These are phyloP conservation scores for Sigmodon hispidus DNA, from an alignment of 2,113 vertebrate species.

Conservation along the genomic window DNA sequence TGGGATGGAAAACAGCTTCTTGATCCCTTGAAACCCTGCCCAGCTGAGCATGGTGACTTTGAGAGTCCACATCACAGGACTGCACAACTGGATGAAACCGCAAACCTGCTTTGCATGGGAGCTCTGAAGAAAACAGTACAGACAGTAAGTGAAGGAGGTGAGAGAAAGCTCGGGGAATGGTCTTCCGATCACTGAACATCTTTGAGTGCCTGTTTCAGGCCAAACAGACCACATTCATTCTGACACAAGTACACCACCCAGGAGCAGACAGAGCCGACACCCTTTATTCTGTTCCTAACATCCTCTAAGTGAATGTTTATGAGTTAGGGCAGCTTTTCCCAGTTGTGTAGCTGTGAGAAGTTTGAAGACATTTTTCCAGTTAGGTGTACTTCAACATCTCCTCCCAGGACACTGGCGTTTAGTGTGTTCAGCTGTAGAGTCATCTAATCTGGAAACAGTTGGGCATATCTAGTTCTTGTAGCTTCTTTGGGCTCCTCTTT, in stretches of 20 bases:
- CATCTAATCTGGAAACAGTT: background rate
- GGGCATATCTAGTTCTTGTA: background rate
- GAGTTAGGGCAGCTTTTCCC: background rate
- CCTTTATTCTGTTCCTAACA: background rate
- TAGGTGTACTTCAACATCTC: background rate
- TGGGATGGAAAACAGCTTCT: conserved; percentile 83
- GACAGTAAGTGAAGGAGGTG: background rate
- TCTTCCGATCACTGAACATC: background rate
- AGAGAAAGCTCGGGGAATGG: background rate
- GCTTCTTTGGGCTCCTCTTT: background rate
- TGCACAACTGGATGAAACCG: conserved; percentile 33
- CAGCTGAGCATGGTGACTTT: conserved; percentile 78
- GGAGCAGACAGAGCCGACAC: background rate
- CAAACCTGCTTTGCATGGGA: background rate
- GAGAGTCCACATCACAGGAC: conserved; percentile 65
- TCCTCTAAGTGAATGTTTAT: background rate
- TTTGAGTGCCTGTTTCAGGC: conserved; percentile 24
- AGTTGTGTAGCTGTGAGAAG: background rate
- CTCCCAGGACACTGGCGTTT: background rate
- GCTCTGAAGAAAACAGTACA: conserved; percentile 4
- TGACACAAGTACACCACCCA: background rate
- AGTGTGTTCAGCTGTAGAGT: background rate
- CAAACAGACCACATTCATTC: background rate
- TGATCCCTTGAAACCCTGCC: conserved; percentile 84
- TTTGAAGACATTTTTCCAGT: background rate